phyloP scores from a whole-genome alignment of 2,113 vertebrate genomes.

The Austrofundulus limnaeus region DNA sequence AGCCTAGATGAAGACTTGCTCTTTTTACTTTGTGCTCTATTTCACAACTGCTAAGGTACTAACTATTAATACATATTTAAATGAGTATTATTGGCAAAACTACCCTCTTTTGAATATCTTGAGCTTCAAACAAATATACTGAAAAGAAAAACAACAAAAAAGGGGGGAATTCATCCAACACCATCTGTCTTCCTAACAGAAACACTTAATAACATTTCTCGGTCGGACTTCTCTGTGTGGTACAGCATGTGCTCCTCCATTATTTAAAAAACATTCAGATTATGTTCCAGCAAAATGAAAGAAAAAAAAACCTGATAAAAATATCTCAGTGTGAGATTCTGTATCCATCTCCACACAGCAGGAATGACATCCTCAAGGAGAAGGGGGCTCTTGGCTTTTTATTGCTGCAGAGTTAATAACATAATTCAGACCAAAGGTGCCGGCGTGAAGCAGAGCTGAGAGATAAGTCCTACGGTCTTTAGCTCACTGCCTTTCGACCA shows the following conservation, averaged over 20 bases:
- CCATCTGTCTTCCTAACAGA: conserved; percentile 42
- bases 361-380: conserved; percentile 19
- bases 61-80: too few species aligned
- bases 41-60: too few species aligned
- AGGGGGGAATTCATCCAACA: background rate
- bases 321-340: conserved; percentile 31
- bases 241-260: conserved; percentile 22
- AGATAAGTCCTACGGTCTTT: conserved; percentile 42
- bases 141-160: conserved; percentile 7
- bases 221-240: conserved; percentile 33
- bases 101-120: conserved; percentile 11
- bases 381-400: conserved; percentile 14
- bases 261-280: conserved; percentile 46
- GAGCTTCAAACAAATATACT: conserved; percentile 3
- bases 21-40: too few species aligned
- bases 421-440: conserved; percentile 39
- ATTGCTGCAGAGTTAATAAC: conserved; percentile 13
- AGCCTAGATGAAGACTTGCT: too few species aligned
- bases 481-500: conserved; percentile 26
- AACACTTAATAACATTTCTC: conserved; percentile 43
- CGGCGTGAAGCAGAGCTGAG: conserved; percentile 10
- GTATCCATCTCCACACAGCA: conserved; percentile 40
- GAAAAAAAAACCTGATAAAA: conserved; percentile 18
- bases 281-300: conserved; percentile 13
- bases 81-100: too few species aligned